Evolutionary conservation across 2,797 vertebrate genomes (phyloP).

Genomic region (Clarias fuscus): DNA sequence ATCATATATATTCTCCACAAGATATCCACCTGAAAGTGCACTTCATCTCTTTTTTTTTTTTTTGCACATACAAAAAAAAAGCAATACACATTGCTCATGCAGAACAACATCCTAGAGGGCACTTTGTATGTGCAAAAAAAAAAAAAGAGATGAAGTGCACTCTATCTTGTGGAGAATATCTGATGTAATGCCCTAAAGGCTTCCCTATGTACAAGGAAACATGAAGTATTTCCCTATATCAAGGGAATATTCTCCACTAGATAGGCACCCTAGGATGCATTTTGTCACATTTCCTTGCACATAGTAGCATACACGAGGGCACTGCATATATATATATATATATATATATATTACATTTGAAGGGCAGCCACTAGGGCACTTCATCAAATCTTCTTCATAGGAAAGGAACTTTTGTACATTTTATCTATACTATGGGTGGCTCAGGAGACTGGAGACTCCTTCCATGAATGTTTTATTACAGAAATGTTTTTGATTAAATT

Average conservation of each 20-base stretch:
- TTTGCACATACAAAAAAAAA: not conserved
- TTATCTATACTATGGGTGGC: not conserved
- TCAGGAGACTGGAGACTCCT: not conserved
- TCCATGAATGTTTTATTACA: not conserved
- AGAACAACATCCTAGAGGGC: not conserved
- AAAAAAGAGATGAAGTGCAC: not conserved
- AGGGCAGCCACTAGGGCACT: not conserved
- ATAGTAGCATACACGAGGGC: too few relatives aligned
- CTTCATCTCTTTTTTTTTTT: not conserved
- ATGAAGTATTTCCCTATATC: not conserved
- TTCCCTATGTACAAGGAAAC: too few relatives aligned
- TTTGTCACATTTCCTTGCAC: not conserved
- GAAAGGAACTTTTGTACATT: not conserved
- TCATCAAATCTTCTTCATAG: not conserved
- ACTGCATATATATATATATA: too few relatives aligned
- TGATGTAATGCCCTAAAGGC: not conserved
- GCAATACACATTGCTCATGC: too few relatives aligned
- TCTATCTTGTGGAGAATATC: not conserved
- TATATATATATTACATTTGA: too few relatives aligned
- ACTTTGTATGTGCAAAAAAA: not conserved
- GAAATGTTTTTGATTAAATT: too few relatives aligned
- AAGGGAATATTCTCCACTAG: too few relatives aligned
- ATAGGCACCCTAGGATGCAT: not conserved
- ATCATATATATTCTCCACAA: not conserved
- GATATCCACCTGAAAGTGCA: not conserved